Conservation (phyloP, 2,113 vertebrate species). For the Neogale vison region DNA sequence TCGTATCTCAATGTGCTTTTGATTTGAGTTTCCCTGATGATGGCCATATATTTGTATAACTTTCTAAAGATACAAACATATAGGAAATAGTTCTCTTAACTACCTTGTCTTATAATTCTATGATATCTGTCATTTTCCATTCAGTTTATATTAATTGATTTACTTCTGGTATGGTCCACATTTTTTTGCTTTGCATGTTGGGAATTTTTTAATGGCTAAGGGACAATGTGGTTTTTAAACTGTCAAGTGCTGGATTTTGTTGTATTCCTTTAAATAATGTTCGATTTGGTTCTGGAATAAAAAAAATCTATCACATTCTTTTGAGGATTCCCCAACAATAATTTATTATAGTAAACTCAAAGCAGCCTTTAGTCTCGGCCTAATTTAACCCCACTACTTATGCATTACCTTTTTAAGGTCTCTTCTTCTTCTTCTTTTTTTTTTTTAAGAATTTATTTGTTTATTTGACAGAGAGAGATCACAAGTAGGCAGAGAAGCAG, state of each 20-base stretch:
- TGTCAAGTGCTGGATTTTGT: not conserved
- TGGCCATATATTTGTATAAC: not conserved
- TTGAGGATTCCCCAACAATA: not conserved
- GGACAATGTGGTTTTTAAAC: not conserved
- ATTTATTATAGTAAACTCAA: not conserved
- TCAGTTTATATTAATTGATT: not conserved
- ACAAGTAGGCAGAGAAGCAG: too few species aligned
- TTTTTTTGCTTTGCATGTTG: not conserved
- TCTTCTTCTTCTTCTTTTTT: not conserved
- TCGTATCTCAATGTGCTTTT: too few species aligned
- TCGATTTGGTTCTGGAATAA: not conserved
- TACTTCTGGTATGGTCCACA: not conserved
- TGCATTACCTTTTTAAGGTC: not conserved
- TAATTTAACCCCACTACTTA: not conserved
- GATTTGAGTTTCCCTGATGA: too few species aligned
- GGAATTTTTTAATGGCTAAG: not conserved
- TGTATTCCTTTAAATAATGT: constrained; percentile 4
- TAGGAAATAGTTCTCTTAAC: not conserved
- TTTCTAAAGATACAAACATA: not conserved
- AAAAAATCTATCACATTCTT: not conserved
- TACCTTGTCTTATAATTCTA: not conserved
- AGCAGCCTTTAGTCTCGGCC: not conserved
- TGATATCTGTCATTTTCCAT: not conserved
- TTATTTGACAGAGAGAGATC: too few species aligned
- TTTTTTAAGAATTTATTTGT: too few species aligned